Percentiles rank a stretch among this genome's conserved stretches.
These are phyloP conservation scores for Amitus sp. DNA, from an alignment of 2,888 invertebrate genomes.

Conservation along the genomic window DNA sequence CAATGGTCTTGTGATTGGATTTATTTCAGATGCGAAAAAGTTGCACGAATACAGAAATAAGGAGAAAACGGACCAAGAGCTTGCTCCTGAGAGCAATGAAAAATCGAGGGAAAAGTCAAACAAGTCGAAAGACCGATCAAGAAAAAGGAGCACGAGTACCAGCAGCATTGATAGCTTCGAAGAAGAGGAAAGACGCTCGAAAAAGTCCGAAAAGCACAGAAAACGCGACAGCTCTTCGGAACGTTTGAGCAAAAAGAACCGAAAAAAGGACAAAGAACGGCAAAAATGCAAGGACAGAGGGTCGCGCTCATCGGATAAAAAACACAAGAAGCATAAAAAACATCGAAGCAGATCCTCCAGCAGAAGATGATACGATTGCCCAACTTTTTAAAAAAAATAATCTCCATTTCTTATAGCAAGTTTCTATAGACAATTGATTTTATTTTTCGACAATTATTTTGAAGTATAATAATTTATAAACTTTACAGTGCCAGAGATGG, in stretches of 20 bases:
- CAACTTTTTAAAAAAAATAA: too few relatives aligned
- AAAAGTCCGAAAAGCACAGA: conserved; percentile 62
- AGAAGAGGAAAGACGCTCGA: conserved; percentile 51
- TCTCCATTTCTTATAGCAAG: too few relatives aligned
- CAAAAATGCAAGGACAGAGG: conserved; percentile 69
- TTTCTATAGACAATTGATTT: too few relatives aligned
- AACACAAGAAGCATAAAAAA: conserved; percentile 58
- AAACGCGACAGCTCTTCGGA: conserved; percentile 62
- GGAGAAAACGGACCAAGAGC: conserved; percentile 63
- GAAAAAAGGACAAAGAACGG: conserved; percentile 71
- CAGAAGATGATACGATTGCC: conserved; percentile 4
- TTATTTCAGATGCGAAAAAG: conserved; percentile 74
- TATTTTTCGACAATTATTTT: too few relatives aligned
- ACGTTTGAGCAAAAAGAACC: conserved; percentile 67
- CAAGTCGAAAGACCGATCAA: conserved; percentile 45
- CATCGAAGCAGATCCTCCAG: conserved; percentile 42
- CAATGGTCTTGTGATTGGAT: conserved; percentile 51
- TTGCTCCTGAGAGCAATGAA: conserved; percentile 42
- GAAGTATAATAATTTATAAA: not conserved
- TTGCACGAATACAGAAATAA: conserved; percentile 76
- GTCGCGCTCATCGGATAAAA: conserved; percentile 67
- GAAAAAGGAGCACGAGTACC: conserved; percentile 44
- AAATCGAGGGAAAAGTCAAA: conserved; percentile 29
- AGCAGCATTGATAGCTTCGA: conserved; percentile 46
- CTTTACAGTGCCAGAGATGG: too few relatives aligned